A percentile compares a stretch with the other conserved stretches of the same genome.
phyloP scores from a whole-genome alignment of 2,888 invertebrate species.

The Labia minor region DNA sequence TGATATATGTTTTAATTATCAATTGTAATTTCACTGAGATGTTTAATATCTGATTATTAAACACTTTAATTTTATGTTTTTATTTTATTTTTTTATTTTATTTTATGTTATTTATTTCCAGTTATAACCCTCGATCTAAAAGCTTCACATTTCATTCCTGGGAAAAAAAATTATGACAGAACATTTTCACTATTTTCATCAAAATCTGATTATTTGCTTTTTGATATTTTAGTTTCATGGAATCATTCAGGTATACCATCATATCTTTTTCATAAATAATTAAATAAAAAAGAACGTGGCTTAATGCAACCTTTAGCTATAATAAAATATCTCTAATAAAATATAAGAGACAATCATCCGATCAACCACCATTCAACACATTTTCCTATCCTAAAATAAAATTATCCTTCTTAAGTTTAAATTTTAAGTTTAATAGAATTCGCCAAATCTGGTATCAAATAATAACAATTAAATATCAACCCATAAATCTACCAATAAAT shows the following conservation, averaged over 20 bases:
- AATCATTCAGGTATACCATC: conserved; percentile 39
- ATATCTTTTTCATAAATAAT: conserved; percentile 13
- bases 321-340: too few species aligned
- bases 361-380: too few species aligned
- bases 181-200: conserved; percentile 19
- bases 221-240: conserved; percentile 43
- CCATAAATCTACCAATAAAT: too few species aligned
- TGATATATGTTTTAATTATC: not conserved
- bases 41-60: not conserved
- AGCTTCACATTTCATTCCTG: conserved; percentile 37
- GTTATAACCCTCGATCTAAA: conserved; percentile 44
- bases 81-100: not conserved
- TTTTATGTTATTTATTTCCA: conserved; percentile 31
- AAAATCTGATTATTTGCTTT: conserved; percentile 24
- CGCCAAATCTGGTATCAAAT: too few species aligned
- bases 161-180: conserved; percentile 40
- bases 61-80: not conserved
- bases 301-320: too few species aligned
- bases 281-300: too few species aligned
- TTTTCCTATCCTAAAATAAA: too few species aligned
- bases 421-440: too few species aligned
- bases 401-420: too few species aligned
- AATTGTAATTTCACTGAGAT: not conserved
- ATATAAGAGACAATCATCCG: too few species aligned
- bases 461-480: too few species aligned